phyloP scores from a whole-genome alignment of 2,888 invertebrate species.

The Acanthosepion pharaonis region DNA sequence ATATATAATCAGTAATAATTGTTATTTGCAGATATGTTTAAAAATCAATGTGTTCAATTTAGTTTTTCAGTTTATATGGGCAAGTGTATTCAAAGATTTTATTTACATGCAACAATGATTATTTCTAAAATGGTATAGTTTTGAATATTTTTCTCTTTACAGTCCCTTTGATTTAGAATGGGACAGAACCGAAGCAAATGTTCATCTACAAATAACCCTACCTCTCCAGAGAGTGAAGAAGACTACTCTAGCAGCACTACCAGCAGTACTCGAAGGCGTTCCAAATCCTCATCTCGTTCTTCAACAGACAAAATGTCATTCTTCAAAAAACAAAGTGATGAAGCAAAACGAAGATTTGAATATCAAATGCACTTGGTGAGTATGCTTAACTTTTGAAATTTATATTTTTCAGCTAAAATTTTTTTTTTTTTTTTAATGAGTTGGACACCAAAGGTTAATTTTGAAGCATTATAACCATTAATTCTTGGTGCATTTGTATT shows the following conservation, averaged over 20 bases:
- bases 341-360: constrained; percentile 61
- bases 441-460: too few species aligned
- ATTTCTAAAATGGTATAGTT: neutral
- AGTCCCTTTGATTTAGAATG: constrained; percentile 40
- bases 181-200: constrained; percentile 44
- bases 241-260: neutral
- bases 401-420: neutral
- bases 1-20: too few species aligned
- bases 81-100: too few species aligned
- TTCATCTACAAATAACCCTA: neutral
- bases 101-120: too few species aligned
- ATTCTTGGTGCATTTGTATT: too few species aligned
- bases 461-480: too few species aligned
- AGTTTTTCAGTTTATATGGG: too few species aligned
- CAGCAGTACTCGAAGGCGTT: constrained; percentile 38
- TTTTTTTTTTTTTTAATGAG: too few species aligned
- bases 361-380: constrained; percentile 64
- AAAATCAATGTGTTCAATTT: too few species aligned
- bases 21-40: too few species aligned
- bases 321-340: constrained; percentile 64
- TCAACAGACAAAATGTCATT: constrained; percentile 57
- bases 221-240: constrained; percentile 36
- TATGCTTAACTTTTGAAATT: neutral
- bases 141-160: neutral
- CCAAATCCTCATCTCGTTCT: constrained; percentile 43